These are phyloP conservation scores for Motacilla tschutschensis DNA, from an alignment of 2,113 vertebrate species.

Conservation along the genomic window DNA sequence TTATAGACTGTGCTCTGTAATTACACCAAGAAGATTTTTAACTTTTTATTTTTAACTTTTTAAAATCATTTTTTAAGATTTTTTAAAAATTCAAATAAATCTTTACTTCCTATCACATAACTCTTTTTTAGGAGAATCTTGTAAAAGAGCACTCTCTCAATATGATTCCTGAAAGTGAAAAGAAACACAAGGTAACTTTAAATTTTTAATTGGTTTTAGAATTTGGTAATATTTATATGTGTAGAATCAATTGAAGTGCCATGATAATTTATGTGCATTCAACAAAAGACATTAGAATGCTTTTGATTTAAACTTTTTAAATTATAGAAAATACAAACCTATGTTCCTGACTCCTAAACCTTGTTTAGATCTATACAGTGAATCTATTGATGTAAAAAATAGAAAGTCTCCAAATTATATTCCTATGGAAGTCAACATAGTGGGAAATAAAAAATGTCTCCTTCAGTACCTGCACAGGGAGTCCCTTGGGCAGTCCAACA, in stretches of 20 bases:
- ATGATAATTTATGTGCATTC: background rate
- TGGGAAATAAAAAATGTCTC: conserved; percentile 36
- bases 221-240: background rate
- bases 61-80: too few species aligned
- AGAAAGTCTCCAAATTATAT: background rate
- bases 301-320: conserved; percentile 9
- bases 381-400: conserved; percentile 34
- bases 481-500: background rate
- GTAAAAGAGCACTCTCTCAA: conserved; percentile 38
- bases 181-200: conserved; percentile 64
- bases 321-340: conserved; percentile 57
- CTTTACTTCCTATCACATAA: background rate
- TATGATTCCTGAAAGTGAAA: conserved; percentile 51
- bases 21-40: background rate
- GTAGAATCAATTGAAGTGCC: background rate
- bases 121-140: conserved; percentile 68
- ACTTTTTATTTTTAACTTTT: background rate
- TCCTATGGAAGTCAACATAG: background rate
- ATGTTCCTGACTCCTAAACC: conserved; percentile 27
- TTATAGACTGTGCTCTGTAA: background rate
- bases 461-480: conserved; percentile 19
- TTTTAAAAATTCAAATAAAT: background rate
- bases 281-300: background rate
- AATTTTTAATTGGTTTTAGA: background rate
- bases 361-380: conserved; percentile 31